Evolutionary conservation across 2,113 vertebrate genomes (phyloP).

Genomic region (Myxocyprinus asiaticus): DNA sequence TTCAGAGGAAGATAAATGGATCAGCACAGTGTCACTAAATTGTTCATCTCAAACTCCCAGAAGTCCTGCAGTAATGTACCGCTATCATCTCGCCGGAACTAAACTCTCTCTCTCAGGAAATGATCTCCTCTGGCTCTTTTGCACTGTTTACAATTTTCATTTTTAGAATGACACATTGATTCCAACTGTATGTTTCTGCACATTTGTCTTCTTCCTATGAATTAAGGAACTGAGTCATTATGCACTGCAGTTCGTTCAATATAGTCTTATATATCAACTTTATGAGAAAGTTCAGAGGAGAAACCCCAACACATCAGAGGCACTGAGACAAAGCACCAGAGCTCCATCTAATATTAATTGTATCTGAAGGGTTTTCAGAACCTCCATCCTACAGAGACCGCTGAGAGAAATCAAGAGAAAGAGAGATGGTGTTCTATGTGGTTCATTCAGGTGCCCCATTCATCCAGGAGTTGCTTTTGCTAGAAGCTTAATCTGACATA

Average conservation of each 20-base stretch:
- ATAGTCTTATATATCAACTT: constrained; percentile 7
- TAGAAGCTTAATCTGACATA: constrained; percentile 29
- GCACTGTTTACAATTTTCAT: not conserved
- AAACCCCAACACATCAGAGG: constrained; percentile 20
- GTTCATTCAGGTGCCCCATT: constrained; percentile 36
- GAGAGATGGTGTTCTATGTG: not conserved
- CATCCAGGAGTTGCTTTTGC: constrained; percentile 13
- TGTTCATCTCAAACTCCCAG: constrained; percentile 14
- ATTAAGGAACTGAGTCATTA: not conserved
- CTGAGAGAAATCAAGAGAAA: not conserved
- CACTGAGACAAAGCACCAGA: not conserved
- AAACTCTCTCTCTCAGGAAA: constrained; percentile 9
- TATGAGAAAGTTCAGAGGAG: constrained; percentile 1
- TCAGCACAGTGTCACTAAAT: not conserved
- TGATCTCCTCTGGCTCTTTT: not conserved
- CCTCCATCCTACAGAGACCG: constrained; percentile 15
- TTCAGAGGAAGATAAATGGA: constrained; percentile 4
- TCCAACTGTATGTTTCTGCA: constrained; percentile 4
- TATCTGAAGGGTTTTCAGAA: constrained; percentile 21
- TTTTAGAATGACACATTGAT: constrained; percentile 6
- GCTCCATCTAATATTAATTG: constrained; percentile 30
- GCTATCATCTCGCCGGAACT: not conserved
- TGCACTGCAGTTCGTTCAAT: not conserved
- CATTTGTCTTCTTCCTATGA: not conserved
- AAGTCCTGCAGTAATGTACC: not conserved